Base-by-base conservation (phyloP, 2,888 invertebrate species). In the Epiblema foenella region DNA sequence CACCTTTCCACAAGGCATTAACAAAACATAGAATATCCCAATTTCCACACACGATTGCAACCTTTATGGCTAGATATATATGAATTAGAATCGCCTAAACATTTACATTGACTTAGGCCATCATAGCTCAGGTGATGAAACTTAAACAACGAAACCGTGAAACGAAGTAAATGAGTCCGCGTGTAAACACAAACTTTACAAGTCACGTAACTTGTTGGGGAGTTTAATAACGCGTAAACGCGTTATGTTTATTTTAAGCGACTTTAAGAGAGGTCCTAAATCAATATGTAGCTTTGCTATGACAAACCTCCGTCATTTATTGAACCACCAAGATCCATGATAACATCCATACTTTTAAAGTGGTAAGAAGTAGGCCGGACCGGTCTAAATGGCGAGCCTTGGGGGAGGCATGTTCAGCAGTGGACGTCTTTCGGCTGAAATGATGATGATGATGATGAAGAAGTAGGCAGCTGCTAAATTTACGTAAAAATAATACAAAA, bases 101-200 rank as follows among this genome's bases (percentile, higher is more conserved):
- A 24, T 29, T 29, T 1, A 29, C 29, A 29, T 29, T 15, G 2
- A 29, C 12, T 29, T 15, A 56, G 29, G 29, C 15, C 10, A 56
- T 18, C 15, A 4, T 29, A n/a, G 29, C 15, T 9, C 56, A 15
- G n/a, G 24, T 56, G 15, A 46, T 46, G 42, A 46, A 46, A 46
- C n/a, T 46, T 46, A 52, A 52, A 52, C 20, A 42, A 39, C 2
- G n/a, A 18, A 18, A 42, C 12, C 12, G 12, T 18, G 15, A 20
- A 39, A 59, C 52, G 12, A 39, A 20, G 59, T 18, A 59, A 59
- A 59, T 20, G 59, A 59, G 42, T 39, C 59, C 20, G 20, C 15
- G 0, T 42, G 59, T 59, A 59, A 42, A 59, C 42, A 20, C 37
- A 39, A 39, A 59, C 42, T 59, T 59, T 20, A 56, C 59, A 20